Conservation (phyloP, 2,113 vertebrate species). For the Coregonus clupeaformis region DNA sequence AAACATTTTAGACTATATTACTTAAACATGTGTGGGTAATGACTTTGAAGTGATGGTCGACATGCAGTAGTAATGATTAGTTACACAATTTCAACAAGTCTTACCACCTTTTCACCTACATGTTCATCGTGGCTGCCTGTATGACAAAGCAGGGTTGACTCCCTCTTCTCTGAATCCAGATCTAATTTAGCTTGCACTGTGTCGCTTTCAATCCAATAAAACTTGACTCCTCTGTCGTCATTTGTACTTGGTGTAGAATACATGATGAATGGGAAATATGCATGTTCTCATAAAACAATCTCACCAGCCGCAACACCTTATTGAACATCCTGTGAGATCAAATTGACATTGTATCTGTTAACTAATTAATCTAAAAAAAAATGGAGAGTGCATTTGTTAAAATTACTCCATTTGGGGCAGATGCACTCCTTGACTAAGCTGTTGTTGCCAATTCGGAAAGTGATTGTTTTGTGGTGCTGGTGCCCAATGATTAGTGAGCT, state of each 20-base stretch:
- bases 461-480: slow-evolving; percentile 24
- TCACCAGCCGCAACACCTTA: slow-evolving; percentile 1
- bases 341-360: neutral
- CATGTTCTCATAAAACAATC: neutral
- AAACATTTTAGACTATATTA: neutral
- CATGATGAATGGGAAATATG: neutral
- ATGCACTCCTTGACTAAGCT: slow-evolving; percentile 25
- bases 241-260: neutral
- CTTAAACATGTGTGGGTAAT: neutral
- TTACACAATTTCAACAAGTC: neutral
- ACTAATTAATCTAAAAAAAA: neutral
- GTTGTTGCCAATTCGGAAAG: slow-evolving; percentile 26
- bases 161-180: neutral
- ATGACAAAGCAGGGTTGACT: neutral
- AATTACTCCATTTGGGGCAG: slow-evolving; percentile 22
- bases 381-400: slow-evolving; percentile 9
- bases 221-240: neutral
- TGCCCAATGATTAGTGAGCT: slow-evolving; percentile 21
- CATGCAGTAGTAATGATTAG: neutral
- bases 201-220: neutral
- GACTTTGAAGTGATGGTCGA: neutral
- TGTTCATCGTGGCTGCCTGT: neutral
- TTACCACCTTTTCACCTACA: neutral
- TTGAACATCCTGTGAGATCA: neutral
- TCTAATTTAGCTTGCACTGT: neutral